Evolutionary conservation across 2,113 vertebrate species (phyloP), one percentile per base, ranked within the genome.

Genomic region (Strigops habroptila): DNA sequence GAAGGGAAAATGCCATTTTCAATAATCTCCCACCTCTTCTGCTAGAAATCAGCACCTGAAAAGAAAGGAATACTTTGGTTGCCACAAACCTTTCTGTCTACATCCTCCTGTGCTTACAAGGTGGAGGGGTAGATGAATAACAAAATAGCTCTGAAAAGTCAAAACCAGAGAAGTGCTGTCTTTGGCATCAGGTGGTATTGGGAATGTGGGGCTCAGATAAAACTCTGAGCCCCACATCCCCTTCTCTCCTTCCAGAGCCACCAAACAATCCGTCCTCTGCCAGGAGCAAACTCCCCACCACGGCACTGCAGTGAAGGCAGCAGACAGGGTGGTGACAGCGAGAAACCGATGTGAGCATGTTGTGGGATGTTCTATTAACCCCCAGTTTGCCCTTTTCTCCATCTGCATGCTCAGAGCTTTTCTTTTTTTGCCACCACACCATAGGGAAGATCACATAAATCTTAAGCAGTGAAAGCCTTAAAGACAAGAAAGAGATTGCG

Each of bases 381-480:
- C 70, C 49, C 77, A 25, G 15, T 39, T 90, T 90, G 95, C 87
- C 94, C 89, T 91, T 95, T 27, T 60, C 87, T 70, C 87, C 70
- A 57, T 89, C 86, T 94, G 88, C 74, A 41, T 14, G 52, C 77
- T 90, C 90, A 87, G 79, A 48, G 44, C 8, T 84, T 91, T 65
- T 44, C 41, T 35, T 43, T 17, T 43, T 35, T 23, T 21, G 25
- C 6, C 10, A 3, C 22, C 31, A 23, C 73, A 63, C 49, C 37
- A 53, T 9, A 7, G 46, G 57, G 84, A 95, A 92, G 81, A 94
- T 94, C 91, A 93, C 31, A 30, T 33, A 73, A 62, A 67, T 87
- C 84, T 88, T 84, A 86, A 90, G 57, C 82, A 57, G 0, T 7
- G 39, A 71, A 83, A 93, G 77, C 44, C 70, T 89, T 92, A 65